These are phyloP conservation scores for Patella pellucida DNA, from an alignment of 2,888 invertebrate genomes.

Conservation along the genomic window DNA sequence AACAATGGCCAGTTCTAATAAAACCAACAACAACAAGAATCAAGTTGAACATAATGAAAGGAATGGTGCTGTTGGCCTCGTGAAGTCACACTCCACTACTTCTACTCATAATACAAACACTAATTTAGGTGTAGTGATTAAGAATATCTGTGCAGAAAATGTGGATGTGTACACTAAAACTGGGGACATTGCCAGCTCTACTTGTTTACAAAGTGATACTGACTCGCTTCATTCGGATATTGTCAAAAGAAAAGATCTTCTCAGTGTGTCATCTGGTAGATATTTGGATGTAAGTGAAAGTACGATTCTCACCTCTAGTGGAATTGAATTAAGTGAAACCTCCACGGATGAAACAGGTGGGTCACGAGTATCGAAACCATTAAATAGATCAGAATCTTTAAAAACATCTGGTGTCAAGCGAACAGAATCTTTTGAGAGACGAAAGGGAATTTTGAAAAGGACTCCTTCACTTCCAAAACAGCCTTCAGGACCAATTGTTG, in stretches of 20 bases:
- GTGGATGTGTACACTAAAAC: neutral
- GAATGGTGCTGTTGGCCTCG: neutral
- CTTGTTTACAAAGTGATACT: conserved; percentile 1
- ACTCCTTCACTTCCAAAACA: conserved; percentile 51
- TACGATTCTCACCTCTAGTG: neutral
- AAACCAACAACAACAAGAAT: neutral
- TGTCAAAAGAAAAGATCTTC: conserved; percentile 2
- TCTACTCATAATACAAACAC: neutral
- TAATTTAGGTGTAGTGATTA: neutral
- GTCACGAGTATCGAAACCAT: neutral
- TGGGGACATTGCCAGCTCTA: conserved; percentile 16
- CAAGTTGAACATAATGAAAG: too few relatives aligned
- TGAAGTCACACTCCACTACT: neutral
- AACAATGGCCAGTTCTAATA: neutral
- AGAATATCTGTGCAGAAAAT: conserved; percentile 2
- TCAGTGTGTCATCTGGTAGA: neutral
- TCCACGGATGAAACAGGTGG: neutral
- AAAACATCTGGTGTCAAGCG: conserved; percentile 22
- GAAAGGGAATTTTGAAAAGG: conserved; percentile 58
- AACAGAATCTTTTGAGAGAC: conserved; percentile 49
- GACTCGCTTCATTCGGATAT: conserved; percentile 17
- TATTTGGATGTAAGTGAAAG: conserved; percentile 8
- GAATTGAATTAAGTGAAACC: neutral
- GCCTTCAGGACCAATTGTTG: conserved; percentile 45
- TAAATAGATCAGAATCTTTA: conserved; percentile 19